phyloP scores from a whole-genome alignment of 2,113 vertebrate genomes.

The Percopsis transmontana region DNA sequence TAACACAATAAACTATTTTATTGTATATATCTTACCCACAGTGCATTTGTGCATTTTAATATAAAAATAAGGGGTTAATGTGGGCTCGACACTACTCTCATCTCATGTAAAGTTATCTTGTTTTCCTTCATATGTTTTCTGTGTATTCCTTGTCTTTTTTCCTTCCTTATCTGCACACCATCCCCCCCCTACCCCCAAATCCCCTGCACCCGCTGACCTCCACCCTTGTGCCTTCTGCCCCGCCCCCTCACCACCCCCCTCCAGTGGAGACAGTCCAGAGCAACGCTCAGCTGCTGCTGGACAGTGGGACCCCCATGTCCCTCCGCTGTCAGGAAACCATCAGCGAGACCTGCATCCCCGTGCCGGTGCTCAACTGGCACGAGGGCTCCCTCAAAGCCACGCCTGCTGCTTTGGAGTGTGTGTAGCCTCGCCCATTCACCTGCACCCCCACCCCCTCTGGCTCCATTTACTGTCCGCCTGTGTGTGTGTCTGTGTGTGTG shows the following conservation, averaged over 20 bases:
- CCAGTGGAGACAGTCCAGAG: slow-evolving; percentile 96
- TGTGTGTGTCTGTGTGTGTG: slow-evolving; percentile 15
- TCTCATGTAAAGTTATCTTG: slow-evolving; percentile 59
- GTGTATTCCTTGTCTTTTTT: slow-evolving; percentile 79
- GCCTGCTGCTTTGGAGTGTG: slow-evolving; percentile 88
- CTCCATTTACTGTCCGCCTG: slow-evolving; percentile 11
- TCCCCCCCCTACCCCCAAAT: slow-evolving; percentile 35
- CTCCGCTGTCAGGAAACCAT: slow-evolving; percentile 89
- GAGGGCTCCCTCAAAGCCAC: slow-evolving; percentile 85
- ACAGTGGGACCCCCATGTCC: slow-evolving; percentile 84
- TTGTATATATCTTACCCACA: slow-evolving; percentile 4
- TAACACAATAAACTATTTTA: neutral
- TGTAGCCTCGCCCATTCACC: slow-evolving; percentile 83
- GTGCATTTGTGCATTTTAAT: neutral
- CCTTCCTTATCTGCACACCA: slow-evolving; percentile 54
- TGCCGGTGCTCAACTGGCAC: slow-evolving; percentile 93
- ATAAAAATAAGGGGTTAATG: slow-evolving; percentile 35
- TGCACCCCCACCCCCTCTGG: slow-evolving; percentile 29
- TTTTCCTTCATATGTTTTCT: slow-evolving; percentile 72
- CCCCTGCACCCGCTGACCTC: slow-evolving; percentile 4
- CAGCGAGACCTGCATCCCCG: slow-evolving; percentile 94
- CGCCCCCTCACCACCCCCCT: slow-evolving; percentile 67
- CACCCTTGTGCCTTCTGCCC: slow-evolving; percentile 21
- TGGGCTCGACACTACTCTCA: slow-evolving; percentile 51
- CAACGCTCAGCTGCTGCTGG: slow-evolving; percentile 91